Base-by-base conservation (phyloP, 1,140 invertebrate genomes). In the Drosophila busckii region DNA sequence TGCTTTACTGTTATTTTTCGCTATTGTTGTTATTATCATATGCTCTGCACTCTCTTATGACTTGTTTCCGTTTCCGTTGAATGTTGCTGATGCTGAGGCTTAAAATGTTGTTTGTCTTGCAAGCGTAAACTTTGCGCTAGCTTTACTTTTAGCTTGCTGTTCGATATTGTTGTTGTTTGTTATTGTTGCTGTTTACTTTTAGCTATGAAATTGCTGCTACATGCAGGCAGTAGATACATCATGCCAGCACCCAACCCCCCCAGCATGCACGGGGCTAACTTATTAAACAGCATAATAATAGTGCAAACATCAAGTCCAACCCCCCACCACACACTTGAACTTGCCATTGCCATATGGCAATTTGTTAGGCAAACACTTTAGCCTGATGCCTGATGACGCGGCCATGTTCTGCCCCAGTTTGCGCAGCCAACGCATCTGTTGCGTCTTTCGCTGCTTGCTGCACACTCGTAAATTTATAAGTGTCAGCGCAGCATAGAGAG, bases 211-310 rank as follows among this genome's bases (percentile, higher is more conserved):
- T 65, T 50, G 52, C 48, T 34, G 31, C 20, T 54, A 37, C 35
- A 8, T 16, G 26, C 40, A 15, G 17, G 9, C 19, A n/a, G n/a
- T n/a, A n/a, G n/a, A n/a, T n/a, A n/a, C n/a, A n/a, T 19, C 5
- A 20, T 45, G 15, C 12, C 22, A 29, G 26, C 48, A 60, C 42
- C 31, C 49, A 54, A 65, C 54, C 32, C 25, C 15, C 41, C 10
- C 9, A 26, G 35, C 63, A 26, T 46, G 46, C 45, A 46, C 69
- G 55, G 45, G 42, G 26, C 35, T 59, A 62, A 66, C 70, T 70
- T 76, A 76, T 70, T 76, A 76, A n/a, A 54, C 46, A 70, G 49
- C 55, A 58, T 62, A 70, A 76, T 70, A 76, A 69, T 60, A 75
- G 53, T 49, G 31, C 59, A 59, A 70, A 70, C 68, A 70, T 54